Evolutionary conservation across 2,888 invertebrate genomes (phyloP).

Genomic region (Dicyrtomina minuta): DNA sequence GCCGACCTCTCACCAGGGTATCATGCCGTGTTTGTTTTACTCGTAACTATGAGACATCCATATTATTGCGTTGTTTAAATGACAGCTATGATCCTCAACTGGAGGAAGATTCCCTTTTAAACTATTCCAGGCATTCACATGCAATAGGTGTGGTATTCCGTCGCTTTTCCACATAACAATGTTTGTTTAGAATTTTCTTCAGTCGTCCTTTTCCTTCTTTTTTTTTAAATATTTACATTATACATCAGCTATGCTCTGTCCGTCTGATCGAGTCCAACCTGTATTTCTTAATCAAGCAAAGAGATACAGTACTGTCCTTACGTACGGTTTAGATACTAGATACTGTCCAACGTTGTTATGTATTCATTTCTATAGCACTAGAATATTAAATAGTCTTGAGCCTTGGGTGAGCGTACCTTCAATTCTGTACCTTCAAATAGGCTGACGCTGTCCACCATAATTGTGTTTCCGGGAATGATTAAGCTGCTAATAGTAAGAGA

Average conservation of each 20-base stretch:
- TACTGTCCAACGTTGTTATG: too few species aligned
- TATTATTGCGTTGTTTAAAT: conserved; percentile 44
- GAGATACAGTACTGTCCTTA: too few species aligned
- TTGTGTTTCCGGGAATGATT: too few species aligned
- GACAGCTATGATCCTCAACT: conserved; percentile 36
- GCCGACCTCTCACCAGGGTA: conserved; percentile 46
- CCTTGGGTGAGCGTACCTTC: too few species aligned
- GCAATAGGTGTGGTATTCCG: conserved; percentile 41
- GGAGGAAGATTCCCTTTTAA: conserved; percentile 34
- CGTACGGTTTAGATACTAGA: too few species aligned
- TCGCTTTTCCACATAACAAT: conserved; percentile 6
- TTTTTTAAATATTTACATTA: neutral
- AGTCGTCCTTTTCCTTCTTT: conserved; percentile 1
- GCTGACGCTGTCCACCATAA: too few species aligned
- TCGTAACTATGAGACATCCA: conserved; percentile 43
- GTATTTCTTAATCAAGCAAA: too few species aligned
- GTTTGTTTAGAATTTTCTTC: neutral
- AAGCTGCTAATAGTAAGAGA: too few species aligned
- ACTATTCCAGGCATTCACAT: conserved; percentile 40
- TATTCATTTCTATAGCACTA: too few species aligned
- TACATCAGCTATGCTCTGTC: neutral
- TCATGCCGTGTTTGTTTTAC: conserved; percentile 50
- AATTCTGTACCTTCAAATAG: too few species aligned
- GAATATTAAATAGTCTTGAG: too few species aligned
- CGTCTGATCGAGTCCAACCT: too few species aligned